Conservation (phyloP, 2,888 invertebrate species). For the Aradus depressus region DNA sequence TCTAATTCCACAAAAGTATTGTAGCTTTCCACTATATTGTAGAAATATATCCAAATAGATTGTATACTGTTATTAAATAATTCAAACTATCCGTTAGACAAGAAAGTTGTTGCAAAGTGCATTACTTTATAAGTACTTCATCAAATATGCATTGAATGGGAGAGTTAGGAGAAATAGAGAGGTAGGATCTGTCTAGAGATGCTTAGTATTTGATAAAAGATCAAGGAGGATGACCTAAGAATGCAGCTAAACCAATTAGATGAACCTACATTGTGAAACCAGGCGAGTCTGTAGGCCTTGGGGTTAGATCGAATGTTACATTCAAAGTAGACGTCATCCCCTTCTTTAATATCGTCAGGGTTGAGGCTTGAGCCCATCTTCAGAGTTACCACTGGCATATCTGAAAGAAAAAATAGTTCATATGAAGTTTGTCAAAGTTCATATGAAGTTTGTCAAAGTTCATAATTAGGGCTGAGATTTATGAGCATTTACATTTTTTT, state of each 20-base stretch:
- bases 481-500: too few relatives aligned
- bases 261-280: slow-evolving; percentile 76
- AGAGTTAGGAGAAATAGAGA: neutral
- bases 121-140: too few relatives aligned
- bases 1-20: too few relatives aligned
- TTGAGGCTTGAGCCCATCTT: slow-evolving; percentile 76
- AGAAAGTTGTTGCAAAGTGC: too few relatives aligned
- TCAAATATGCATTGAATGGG: neutral
- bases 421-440: neutral
- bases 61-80: too few relatives aligned
- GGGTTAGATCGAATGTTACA: slow-evolving; percentile 77
- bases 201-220: neutral
- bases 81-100: too few relatives aligned
- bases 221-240: slow-evolving; percentile 6
- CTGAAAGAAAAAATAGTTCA: slow-evolving; percentile 43
- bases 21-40: too few relatives aligned
- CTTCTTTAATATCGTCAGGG: slow-evolving; percentile 79
- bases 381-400: slow-evolving; percentile 65
- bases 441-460: too few relatives aligned
- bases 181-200: neutral
- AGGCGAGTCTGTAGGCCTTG: slow-evolving; percentile 68
- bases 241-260: neutral
- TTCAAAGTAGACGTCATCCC: slow-evolving; percentile 81
- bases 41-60: too few relatives aligned
- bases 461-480: too few relatives aligned